Evolutionary conservation across 2,888 invertebrate species (phyloP), one percentile per base, ranked within the genome.

Genomic region (Microdon myrmicae): DNA sequence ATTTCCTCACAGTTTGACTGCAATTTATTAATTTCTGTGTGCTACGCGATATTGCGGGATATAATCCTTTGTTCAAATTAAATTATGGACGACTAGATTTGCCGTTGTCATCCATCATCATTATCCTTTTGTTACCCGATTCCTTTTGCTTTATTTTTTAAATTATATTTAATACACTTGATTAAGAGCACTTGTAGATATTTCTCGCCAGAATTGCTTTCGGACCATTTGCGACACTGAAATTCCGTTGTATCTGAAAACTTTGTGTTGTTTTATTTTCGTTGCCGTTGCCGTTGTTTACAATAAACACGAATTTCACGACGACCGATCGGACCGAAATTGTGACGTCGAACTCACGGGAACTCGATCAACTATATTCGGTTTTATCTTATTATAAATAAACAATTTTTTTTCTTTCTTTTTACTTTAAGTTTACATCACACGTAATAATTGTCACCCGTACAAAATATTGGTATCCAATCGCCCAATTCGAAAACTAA

Each of bases 321-420:
- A 23, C 29, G 35, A 19, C 9, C 31, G 38, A 45, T 35, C 44
- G 29, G 38, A 45, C 38, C 6, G 39, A 41, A 45, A 25, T 39
- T 53, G 32, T 54, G 54, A 54, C 54, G 54, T 54, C 54, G 45
- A 44, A 45, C 44, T 44, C 37, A 16, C 14, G 44, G 31, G 44
- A 37, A 44, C 37, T 22, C 39, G n/a, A n/a, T n/a, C n/a, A n/a
- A n/a, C n/a, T n/a, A n/a, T n/a, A n/a, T n/a, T n/a, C n/a, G n/a
- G n/a, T n/a, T n/a, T n/a, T n/a, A n/a, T 22, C 25, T 8, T 16
- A 26, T 10, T 12, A 29, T 20, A 19, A 20, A 41, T 12, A 28
- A n/a, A 26, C 32, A 12, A 9, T 35, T 22, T 34, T 7, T 14
- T 19, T 39, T 39, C 8, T 29, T 34, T 23, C 17, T 37, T 22